Base-by-base conservation (phyloP, 2,888 invertebrate species). In the Tricholauxania praeusta region DNA sequence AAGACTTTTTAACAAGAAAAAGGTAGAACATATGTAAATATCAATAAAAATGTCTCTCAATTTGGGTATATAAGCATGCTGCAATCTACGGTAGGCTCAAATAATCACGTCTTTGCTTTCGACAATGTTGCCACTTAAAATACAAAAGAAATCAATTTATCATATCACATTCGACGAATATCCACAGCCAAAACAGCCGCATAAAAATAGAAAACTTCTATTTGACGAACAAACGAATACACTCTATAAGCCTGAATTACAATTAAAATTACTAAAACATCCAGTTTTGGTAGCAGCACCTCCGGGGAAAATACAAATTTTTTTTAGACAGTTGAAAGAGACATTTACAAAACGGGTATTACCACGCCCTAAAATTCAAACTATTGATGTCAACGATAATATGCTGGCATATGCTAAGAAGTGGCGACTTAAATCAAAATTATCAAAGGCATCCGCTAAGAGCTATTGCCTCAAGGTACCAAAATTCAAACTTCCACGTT, bases 231-330 rank as follows among this genome's bases (percentile, higher is more conserved):
- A 66, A 66, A 5, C 10, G 51, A 72, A 28, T 3, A 28, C 28
- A 28, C 28, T 28, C 28, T 28, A 28, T 28, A 28, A 62, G 57
- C 52, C 75, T 6, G 51, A 71, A 52, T n/a, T 74, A 28, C 72
- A 72, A 57, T 69, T 77, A 53, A 75, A 73, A 68, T 68, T 77
- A 1, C 63, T 77, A 8, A 74, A 77, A 51, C 76, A 77, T 66
- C 77, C 77, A 2, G 71, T 71, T 0, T 55, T 76, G 51, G 51
- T 62, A 17, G 72, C 64, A 3, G 72, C 55, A 2, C 72, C 32
- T 22, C 60, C 69, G 0, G 60, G 39, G 2, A 49, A 39, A 62
- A 52, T 28, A 19, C 32, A 47, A 8, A 19, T 17, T 4, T 52
- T n/a, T 12, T 32, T 15, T n/a, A 14, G 39, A 48, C 19, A 49